phyloP scores from a whole-genome alignment of 2,888 invertebrate genomes.

The Synergus itoensis region DNA sequence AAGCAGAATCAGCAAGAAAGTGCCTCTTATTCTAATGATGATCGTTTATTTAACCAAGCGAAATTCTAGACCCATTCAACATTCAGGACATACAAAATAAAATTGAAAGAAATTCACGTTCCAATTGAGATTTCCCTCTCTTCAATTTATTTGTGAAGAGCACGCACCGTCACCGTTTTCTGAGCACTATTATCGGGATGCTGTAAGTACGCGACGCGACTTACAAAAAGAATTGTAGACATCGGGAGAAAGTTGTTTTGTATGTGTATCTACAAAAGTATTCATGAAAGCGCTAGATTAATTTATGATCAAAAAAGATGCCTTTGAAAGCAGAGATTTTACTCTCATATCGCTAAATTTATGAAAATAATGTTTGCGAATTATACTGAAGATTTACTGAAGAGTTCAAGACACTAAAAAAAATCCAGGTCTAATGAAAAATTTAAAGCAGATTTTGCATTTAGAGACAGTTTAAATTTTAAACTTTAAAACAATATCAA shows the following conservation, averaged over 20 bases:
- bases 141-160: constrained; percentile 13
- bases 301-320: constrained; percentile 23
- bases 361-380: not conserved
- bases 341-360: not conserved
- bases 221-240: constrained; percentile 31
- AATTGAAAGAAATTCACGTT: constrained; percentile 10
- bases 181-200: constrained; percentile 24
- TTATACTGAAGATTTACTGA: not conserved
- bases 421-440: not conserved
- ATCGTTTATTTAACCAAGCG: not conserved
- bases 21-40: not conserved
- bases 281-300: constrained; percentile 34
- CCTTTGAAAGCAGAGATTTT: not conserved
- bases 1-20: not conserved
- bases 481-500: no score
- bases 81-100: constrained; percentile 2
- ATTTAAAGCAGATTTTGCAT: no score
- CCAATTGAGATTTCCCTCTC: constrained; percentile 27
- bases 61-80: constrained; percentile 12
- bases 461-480: no score
- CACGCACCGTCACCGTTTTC: constrained; percentile 20
- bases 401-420: not conserved
- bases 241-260: constrained; percentile 33
- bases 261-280: constrained; percentile 16
- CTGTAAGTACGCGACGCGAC: constrained; percentile 5